Evolutionary conservation across 2,797 vertebrate genomes (phyloP).

Genomic region (Falco novaeseelandiae): DNA sequence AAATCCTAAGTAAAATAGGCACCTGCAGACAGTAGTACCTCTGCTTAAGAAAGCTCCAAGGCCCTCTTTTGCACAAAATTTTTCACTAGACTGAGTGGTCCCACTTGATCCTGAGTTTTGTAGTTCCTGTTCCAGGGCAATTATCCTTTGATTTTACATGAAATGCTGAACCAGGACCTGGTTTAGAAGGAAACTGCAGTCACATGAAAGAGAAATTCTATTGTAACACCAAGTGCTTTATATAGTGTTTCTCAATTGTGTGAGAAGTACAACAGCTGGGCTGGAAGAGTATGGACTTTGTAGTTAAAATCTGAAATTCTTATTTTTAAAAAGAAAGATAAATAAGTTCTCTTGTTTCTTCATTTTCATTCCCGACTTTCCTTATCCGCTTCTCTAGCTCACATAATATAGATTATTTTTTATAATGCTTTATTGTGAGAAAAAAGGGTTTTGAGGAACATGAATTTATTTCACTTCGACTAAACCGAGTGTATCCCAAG

Average conservation of each 20-base stretch:
- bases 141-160: not conserved
- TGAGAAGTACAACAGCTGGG: not conserved
- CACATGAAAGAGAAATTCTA: not conserved
- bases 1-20: not conserved
- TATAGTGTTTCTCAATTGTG: not conserved
- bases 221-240: not conserved
- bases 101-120: not conserved
- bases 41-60: not conserved
- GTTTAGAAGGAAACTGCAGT: not conserved
- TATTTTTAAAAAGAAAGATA: not conserved
- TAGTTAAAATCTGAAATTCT: not conserved
- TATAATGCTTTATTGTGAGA: not conserved
- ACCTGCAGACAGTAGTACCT: not conserved
- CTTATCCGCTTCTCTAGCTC: not conserved
- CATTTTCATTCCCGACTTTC: not conserved
- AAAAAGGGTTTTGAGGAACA: not conserved
- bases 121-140: not conserved
- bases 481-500: not conserved
- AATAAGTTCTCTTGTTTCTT: not conserved
- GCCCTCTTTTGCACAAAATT: not conserved
- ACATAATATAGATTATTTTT: not conserved
- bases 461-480: not conserved
- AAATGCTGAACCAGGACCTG: not conserved
- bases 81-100: not conserved
- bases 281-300: not conserved